Evolutionary conservation across 2,113 vertebrate species (phyloP).

Genomic region (rat (Rattus norvegicus)): DNA sequence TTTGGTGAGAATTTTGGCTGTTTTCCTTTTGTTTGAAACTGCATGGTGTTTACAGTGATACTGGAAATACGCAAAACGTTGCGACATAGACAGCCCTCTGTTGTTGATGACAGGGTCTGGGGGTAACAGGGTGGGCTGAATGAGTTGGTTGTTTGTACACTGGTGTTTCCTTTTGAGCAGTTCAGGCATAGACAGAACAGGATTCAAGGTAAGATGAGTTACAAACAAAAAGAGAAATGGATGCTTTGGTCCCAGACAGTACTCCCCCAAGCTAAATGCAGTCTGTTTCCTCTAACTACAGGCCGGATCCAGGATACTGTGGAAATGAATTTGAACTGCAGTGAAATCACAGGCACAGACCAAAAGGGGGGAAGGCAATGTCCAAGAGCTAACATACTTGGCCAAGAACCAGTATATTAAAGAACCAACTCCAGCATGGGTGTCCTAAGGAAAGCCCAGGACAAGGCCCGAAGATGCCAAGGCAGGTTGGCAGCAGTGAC

Average conservation of each 20-base stretch:
- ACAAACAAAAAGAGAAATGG: not conserved
- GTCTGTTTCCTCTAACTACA: not conserved
- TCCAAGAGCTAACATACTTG: not conserved
- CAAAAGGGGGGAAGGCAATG: not conserved
- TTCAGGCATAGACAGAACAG: not conserved
- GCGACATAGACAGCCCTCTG: not conserved
- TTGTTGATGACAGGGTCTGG: not conserved
- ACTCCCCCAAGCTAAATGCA: not conserved
- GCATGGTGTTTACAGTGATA: not conserved
- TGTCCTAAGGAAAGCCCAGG: too few relatives aligned
- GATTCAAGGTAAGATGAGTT: not conserved
- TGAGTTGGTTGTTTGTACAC: not conserved
- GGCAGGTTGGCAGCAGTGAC: not conserved
- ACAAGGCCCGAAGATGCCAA: not conserved
- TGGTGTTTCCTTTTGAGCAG: not conserved
- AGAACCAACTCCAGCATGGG: not conserved
- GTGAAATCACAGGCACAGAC: not conserved
- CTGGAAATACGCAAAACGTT: not conserved
- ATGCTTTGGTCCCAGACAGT: accelerated
- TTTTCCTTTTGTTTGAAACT: conserved; percentile 24
- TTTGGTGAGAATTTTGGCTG: not conserved
- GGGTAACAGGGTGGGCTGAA: not conserved
- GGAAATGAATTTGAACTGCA: not conserved
- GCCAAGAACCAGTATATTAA: not conserved
- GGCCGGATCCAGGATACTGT: not conserved